Conservation (phyloP, 1,140 invertebrate genomes). For the Micrasema minimum region DNA sequence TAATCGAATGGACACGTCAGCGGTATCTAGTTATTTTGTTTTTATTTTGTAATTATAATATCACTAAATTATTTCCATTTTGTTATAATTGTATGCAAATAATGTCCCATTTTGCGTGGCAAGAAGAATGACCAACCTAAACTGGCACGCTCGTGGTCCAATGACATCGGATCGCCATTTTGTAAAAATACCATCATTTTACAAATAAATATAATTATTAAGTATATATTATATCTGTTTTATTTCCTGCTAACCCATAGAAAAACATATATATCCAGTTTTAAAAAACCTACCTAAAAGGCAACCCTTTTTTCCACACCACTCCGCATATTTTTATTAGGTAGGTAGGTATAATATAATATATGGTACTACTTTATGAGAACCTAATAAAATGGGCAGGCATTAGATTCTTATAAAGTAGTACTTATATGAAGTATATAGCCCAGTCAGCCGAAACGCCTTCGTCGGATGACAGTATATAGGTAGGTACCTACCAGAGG, state of each 20-base stretch:
- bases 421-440: too few species aligned
- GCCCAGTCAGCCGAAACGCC: too few species aligned
- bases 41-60: slow-evolving; percentile 45
- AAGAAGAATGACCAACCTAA: slow-evolving; percentile 43
- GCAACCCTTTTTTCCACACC: too few species aligned
- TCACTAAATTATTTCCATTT: slow-evolving; percentile 52
- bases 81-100: slow-evolving; percentile 48
- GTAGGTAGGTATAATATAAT: too few species aligned
- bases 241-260: not conserved
- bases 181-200: slow-evolving; percentile 51
- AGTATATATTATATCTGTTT: slow-evolving; percentile 33
- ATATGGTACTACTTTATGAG: too few species aligned
- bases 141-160: slow-evolving; percentile 25
- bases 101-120: slow-evolving; percentile 51
- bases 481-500: too few species aligned
- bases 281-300: too few species aligned
- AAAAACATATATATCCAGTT: too few species aligned
- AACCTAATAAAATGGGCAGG: too few species aligned
- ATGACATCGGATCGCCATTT: slow-evolving; percentile 33
- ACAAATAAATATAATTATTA: slow-evolving; percentile 53
- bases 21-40: slow-evolving; percentile 46
- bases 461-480: too few species aligned
- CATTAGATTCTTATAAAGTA: too few species aligned
- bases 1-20: slow-evolving; percentile 42
- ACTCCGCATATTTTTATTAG: too few species aligned